These are phyloP conservation scores for Tringa solitaria DNA, from an alignment of 2,113 vertebrate genomes.

Conservation along the genomic window DNA sequence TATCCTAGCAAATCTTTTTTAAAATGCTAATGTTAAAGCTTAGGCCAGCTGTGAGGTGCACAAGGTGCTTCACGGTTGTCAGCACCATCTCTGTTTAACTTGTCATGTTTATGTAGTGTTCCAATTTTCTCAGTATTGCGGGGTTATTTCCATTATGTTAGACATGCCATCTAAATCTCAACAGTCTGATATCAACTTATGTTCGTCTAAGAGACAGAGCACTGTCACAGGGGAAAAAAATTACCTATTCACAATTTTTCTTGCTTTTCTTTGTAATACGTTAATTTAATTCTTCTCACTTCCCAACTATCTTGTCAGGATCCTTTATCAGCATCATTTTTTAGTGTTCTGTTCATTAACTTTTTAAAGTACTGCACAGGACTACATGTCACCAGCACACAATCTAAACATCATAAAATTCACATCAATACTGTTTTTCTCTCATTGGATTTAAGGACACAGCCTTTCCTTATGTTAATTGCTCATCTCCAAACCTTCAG, in stretches of 20 bases:
- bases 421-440: background rate
- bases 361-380: background rate
- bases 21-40: background rate
- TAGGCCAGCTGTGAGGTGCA: background rate
- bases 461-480: background rate
- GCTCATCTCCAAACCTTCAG: background rate
- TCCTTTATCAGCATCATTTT: background rate
- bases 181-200: constrained; percentile 21
- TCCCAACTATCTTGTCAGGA: background rate
- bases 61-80: background rate
- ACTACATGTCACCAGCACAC: background rate
- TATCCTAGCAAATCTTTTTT: background rate
- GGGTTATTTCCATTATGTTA: constrained; percentile 38
- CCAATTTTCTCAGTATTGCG: constrained; percentile 15
- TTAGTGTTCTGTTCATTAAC: constrained; percentile 23
- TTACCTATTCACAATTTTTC: background rate
- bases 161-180: constrained; percentile 8
- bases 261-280: background rate
- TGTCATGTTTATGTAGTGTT: constrained; percentile 53
- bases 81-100: constrained; percentile 34
- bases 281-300: constrained; percentile 20
- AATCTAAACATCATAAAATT: constrained; percentile 29
- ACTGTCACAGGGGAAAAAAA: background rate
- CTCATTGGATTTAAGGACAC: background rate
- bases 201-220: background rate